phyloP scores from a whole-genome alignment of 2,797 vertebrate species.

The Podarcis lilfordi region DNA sequence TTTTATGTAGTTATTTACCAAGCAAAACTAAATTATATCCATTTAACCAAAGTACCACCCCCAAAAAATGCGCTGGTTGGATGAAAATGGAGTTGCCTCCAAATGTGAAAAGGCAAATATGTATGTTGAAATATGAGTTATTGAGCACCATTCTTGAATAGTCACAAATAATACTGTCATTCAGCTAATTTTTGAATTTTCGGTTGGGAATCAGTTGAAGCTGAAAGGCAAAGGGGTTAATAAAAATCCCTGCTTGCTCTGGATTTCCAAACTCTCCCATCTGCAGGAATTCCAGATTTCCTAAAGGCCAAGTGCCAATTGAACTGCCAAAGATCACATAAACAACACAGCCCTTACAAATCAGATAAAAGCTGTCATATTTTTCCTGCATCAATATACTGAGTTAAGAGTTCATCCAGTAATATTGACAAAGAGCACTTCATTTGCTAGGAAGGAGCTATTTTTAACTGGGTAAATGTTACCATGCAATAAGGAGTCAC shows the following conservation, averaged over 20 bases:
- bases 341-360: neutral
- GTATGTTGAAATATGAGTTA: neutral
- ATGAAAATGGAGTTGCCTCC: neutral
- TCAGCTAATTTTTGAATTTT: neutral
- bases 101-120: neutral
- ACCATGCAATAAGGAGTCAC: neutral
- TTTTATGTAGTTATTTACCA: no score
- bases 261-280: neutral
- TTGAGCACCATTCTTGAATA: neutral
- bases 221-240: neutral
- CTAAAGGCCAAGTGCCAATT: neutral
- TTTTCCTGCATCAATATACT: slow-evolving; percentile 12
- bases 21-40: no score
- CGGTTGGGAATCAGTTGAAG: neutral
- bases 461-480: neutral
- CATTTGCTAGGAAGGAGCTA: slow-evolving; percentile 9
- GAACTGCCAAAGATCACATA: neutral
- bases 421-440: neutral
- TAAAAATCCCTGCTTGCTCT: neutral
- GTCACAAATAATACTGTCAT: neutral
- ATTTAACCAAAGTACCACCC: no score
- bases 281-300: neutral
- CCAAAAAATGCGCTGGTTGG: no score
- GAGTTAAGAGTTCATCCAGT: neutral
- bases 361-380: neutral